These are phyloP conservation scores for Drosophila nigromelanica DNA, from an alignment of 1,140 invertebrate species.

Conservation along the genomic window DNA sequence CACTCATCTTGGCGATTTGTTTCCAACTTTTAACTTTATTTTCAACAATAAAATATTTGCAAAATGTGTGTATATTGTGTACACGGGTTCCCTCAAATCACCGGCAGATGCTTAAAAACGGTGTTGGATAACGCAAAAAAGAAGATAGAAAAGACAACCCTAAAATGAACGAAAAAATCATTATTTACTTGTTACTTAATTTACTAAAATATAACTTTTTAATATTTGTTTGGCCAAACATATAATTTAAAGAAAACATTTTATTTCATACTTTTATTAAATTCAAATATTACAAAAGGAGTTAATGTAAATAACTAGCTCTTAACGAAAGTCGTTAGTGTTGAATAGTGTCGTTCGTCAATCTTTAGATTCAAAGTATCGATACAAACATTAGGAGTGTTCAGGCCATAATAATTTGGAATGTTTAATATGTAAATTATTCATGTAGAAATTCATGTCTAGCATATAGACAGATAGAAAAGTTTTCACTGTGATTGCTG, in stretches of 20 bases:
- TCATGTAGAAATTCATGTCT: not conserved
- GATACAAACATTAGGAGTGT: not conserved
- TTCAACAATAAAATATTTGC: conserved; percentile 16
- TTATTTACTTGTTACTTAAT: not conserved
- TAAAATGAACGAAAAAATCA: not conserved
- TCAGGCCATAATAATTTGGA: not conserved
- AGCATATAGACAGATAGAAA: too few relatives aligned
- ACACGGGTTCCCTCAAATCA: conserved; percentile 26
- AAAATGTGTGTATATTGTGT: conserved; percentile 42
- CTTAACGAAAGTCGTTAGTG: not conserved
- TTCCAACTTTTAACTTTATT: conserved; percentile 13
- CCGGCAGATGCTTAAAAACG: conserved; percentile 50
- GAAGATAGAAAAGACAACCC: not conserved
- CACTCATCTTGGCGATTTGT: conserved; percentile 71
- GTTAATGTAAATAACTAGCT: not conserved
- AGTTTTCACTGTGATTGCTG: too few relatives aligned
- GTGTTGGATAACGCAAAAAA: conserved; percentile 18
- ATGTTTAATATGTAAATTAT: not conserved
- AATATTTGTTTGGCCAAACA: not conserved
- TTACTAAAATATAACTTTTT: too few relatives aligned
- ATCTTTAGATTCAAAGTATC: not conserved
- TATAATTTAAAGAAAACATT: not conserved
- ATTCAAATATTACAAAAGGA: too few relatives aligned
- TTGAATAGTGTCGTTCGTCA: not conserved
- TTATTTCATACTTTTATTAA: too few relatives aligned